phyloP scores from a whole-genome alignment of 2,113 vertebrate genomes.

The Columbina picui region DNA sequence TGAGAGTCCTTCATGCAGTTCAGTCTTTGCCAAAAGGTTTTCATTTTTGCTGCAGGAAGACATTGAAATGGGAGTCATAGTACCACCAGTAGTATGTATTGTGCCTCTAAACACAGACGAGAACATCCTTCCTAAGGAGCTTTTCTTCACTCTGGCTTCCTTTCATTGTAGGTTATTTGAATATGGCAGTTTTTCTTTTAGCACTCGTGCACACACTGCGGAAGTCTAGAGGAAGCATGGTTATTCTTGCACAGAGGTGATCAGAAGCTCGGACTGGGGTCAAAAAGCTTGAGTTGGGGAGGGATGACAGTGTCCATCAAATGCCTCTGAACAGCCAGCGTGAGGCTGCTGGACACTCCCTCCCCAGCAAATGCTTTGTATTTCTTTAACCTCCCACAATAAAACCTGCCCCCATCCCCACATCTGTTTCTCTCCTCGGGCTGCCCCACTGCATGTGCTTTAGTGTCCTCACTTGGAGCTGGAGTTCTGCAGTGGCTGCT shows the following conservation, averaged over 20 bases:
- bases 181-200: neutral
- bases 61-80: neutral
- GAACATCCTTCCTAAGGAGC: accelerated
- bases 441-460: accelerated
- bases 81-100: neutral
- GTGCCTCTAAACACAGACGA: neutral
- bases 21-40: neutral
- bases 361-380: accelerated
- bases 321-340: neutral
- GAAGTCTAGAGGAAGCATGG: neutral
- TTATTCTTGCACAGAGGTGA: neutral
- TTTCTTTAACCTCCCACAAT: neutral
- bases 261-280: neutral
- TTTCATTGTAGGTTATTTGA: neutral
- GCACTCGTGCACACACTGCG: accelerated
- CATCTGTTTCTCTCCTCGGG: neutral
- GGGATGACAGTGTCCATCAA: too few species aligned
- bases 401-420: neutral
- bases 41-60: neutral
- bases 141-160: neutral
- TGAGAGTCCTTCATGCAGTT: neutral
- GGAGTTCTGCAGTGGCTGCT: neutral
- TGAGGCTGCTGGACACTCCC: neutral
- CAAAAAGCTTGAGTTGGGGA: neutral
- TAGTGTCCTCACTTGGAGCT: neutral